Evolutionary conservation across 2,888 invertebrate species (phyloP).

Genomic region (Metellina segmentata): DNA sequence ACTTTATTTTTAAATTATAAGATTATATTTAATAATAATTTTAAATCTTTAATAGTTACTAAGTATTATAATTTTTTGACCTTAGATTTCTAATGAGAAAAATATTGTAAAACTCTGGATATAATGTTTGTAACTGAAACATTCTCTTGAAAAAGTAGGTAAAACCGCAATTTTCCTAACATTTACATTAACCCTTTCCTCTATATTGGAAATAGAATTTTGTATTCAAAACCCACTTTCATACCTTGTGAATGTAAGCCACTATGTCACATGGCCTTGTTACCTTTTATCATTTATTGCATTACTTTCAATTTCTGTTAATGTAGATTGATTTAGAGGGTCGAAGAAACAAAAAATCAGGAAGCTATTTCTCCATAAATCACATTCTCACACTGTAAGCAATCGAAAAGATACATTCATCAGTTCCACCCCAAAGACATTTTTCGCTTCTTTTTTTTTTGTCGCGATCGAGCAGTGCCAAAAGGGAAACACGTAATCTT

Average conservation of each 20-base stretch:
- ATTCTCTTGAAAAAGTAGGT: neutral
- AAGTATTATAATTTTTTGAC: too few relatives aligned
- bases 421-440: too few relatives aligned
- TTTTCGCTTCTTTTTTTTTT: too few relatives aligned
- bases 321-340: slow-evolving; percentile 11
- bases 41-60: too few relatives aligned
- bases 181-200: neutral
- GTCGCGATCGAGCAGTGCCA: neutral
- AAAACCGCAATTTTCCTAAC: neutral
- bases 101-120: too few relatives aligned
- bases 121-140: too few relatives aligned
- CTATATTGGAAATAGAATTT: neutral
- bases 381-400: neutral
- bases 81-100: too few relatives aligned
- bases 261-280: too few relatives aligned
- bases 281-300: slow-evolving; percentile 3
- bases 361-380: slow-evolving; percentile 9
- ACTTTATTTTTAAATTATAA: too few relatives aligned
- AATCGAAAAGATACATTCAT: neutral
- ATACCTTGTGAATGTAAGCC: too few relatives aligned
- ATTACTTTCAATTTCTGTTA: neutral
- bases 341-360: neutral
- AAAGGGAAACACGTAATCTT: neutral
- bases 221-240: neutral
- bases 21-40: too few relatives aligned